Base-by-base conservation (phyloP, 2,888 invertebrate genomes). In the Phaedon cochleariae region DNA sequence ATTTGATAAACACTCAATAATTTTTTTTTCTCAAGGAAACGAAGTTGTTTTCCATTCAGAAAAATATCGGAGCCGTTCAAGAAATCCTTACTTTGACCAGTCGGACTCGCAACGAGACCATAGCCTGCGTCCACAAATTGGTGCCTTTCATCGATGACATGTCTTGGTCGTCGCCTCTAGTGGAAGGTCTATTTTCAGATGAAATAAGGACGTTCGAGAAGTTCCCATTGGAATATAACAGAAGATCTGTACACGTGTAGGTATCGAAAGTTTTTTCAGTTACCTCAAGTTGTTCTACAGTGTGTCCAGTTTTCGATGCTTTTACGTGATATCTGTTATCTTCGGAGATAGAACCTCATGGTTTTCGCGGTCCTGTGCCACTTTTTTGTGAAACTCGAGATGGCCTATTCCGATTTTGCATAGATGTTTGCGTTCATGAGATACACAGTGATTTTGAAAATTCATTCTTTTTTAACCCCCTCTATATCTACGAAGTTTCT, bases 161-260 rank as follows among this genome's bases (percentile, higher is more conserved):
- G 22, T 59, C 65, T 12, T 74, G 75, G 73, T 70, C 69, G 51
- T 26, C 59, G 48, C 67, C 67, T 0, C 57, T 76, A n/a, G 48
- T 55, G n/a, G 64, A 70, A 45, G 62, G 67, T 1, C 58, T 70
- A 4, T 68, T 63, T 61, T 59, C 58, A 0, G 45, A 58, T 1
- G 76, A 76, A 68, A 57, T 73, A 0, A 64, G 63, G 49, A 61
- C 66, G 7, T 76, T 76, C 62, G 61, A 73, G 31, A 57, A 61
- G 2, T 74, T 73, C 67, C 75, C 76, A 31, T 54, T 75, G 52
- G 74, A 73, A 20, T 75, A 66, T 63, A 73, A 74, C 15, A 70
- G 73, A 59, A 71, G 57, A 48, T 73, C 69, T 52, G 67, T 64
- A 26, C 68, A 67, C 34, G 69, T 69, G 70, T 73, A 65, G 67